Conservation (phyloP, 2,113 vertebrate genomes). For the Oryzias celebensis region DNA sequence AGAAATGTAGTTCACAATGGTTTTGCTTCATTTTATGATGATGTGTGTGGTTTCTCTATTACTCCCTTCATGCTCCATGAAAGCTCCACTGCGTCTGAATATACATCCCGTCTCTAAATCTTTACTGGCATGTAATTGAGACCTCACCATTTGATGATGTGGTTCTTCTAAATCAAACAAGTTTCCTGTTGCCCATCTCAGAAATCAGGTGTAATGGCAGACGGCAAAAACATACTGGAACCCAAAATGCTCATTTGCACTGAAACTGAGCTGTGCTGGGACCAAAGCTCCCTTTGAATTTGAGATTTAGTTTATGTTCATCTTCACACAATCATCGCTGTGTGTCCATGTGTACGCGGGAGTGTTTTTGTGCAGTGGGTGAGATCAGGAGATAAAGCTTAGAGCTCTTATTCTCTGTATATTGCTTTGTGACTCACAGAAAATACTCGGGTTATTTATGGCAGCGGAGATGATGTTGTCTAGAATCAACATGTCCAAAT, state of each 20-base stretch:
- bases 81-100: conserved; percentile 28
- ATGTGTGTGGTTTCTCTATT: conserved; percentile 40
- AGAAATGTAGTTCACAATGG: conserved; percentile 36
- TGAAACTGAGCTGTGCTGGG: conserved; percentile 27
- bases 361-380: conserved; percentile 23
- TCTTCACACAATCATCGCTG: conserved; percentile 28
- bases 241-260: conserved; percentile 39
- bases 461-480: conserved; percentile 58
- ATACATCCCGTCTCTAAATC: conserved; percentile 19
- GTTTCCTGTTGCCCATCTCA: conserved; percentile 17
- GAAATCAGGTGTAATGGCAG: conserved; percentile 32
- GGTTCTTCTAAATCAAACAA: conserved; percentile 64
- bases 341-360: conserved; percentile 19
- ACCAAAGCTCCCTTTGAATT: conserved; percentile 42
- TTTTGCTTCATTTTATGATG: conserved; percentile 30
- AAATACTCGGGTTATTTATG: conserved; percentile 70
- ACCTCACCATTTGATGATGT: conserved; percentile 33
- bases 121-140: conserved; percentile 58
- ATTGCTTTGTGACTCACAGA: conserved; percentile 60
- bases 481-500: conserved; percentile 76
- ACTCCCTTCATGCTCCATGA: conserved; percentile 23
- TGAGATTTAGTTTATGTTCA: conserved; percentile 37
- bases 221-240: conserved; percentile 31
- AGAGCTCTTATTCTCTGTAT: conserved; percentile 61
- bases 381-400: conserved; percentile 49